These are phyloP conservation scores for Megaleporinus macrocephalus DNA, from an alignment of 2,113 vertebrate species.

Conservation along the genomic window DNA sequence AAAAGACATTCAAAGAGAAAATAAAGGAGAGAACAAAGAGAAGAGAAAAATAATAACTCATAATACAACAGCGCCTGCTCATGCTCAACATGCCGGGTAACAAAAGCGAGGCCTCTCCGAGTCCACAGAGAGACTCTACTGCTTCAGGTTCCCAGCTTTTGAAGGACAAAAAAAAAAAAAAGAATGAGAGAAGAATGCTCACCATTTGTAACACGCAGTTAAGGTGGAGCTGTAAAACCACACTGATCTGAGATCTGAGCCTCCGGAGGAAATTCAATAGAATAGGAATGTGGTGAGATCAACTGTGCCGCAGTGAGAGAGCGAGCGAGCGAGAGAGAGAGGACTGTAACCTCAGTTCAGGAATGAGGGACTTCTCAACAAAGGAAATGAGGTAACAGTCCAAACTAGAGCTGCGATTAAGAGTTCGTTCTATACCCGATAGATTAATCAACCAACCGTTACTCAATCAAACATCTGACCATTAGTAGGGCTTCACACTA, in stretches of 20 bases:
- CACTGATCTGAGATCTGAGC: slow-evolving; percentile 69
- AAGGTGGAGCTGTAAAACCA: slow-evolving; percentile 43
- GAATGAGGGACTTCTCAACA: background rate
- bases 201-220: slow-evolving; percentile 70
- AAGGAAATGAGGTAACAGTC: background rate
- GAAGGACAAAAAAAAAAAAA: slow-evolving; percentile 52
- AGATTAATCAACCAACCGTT: too few species aligned
- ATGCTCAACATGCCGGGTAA: background rate
- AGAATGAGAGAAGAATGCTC: slow-evolving; percentile 69
- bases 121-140: background rate
- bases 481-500: too few species aligned
- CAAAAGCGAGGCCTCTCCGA: background rate
- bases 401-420: background rate
- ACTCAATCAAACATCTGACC: too few species aligned
- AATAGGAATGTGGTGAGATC: slow-evolving; percentile 37
- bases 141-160: background rate
- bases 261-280: slow-evolving; percentile 18
- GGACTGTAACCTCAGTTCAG: background rate
- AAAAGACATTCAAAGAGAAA: slow-evolving; percentile 65
- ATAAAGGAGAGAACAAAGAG: slow-evolving; percentile 68
- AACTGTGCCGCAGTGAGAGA: slow-evolving; percentile 12
- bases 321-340: background rate
- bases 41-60: background rate
- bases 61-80: slow-evolving; percentile 1
- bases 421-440: too few species aligned